A percentile compares a stretch with the other conserved stretches of the same genome.
Conservation (phyloP, 1,140 invertebrate species). For the Diuraphis noxia region DNA sequence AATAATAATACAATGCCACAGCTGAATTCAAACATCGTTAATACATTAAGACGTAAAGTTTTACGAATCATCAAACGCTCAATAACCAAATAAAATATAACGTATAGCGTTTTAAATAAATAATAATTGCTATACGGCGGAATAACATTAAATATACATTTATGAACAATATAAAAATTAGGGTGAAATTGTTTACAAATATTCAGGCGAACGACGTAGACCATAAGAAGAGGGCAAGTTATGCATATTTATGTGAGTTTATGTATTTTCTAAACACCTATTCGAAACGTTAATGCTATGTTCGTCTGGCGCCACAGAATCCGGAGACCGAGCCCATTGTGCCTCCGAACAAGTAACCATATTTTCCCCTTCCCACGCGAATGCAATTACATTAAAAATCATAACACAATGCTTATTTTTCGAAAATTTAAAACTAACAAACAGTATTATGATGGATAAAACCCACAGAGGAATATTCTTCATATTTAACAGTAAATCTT, state of each 20-base stretch:
- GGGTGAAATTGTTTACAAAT: slow-evolving; percentile 23
- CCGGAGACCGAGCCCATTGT: slow-evolving; percentile 13
- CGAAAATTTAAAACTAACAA: slow-evolving; percentile 25
- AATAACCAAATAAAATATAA: not conserved
- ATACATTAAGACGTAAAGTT: not conserved
- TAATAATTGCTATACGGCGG: not conserved
- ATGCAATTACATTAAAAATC: not conserved
- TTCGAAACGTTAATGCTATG: slow-evolving; percentile 24
- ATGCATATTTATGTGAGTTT: slow-evolving; percentile 25
- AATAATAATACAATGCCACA: not conserved
- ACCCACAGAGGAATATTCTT: not conserved
- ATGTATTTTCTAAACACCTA: slow-evolving; percentile 40
- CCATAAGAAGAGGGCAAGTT: not conserved
- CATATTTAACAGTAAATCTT: not conserved
- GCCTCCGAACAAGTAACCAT: not conserved
- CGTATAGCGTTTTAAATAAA: not conserved
- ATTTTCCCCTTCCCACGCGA: not conserved
- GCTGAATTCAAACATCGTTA: slow-evolving; percentile 14
- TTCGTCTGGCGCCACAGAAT: slow-evolving; percentile 45
- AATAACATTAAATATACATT: not conserved
- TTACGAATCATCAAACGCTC: not conserved
- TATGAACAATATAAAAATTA: slow-evolving; percentile 23
- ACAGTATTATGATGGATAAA: not conserved
- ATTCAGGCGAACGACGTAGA: not conserved
- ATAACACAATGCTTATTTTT: slow-evolving; percentile 27